A percentile compares a stretch with the other conserved stretches of the same genome.
Evolutionary conservation across 1,140 invertebrate species (phyloP).

Genomic region (Xylocopa sonorina): DNA sequence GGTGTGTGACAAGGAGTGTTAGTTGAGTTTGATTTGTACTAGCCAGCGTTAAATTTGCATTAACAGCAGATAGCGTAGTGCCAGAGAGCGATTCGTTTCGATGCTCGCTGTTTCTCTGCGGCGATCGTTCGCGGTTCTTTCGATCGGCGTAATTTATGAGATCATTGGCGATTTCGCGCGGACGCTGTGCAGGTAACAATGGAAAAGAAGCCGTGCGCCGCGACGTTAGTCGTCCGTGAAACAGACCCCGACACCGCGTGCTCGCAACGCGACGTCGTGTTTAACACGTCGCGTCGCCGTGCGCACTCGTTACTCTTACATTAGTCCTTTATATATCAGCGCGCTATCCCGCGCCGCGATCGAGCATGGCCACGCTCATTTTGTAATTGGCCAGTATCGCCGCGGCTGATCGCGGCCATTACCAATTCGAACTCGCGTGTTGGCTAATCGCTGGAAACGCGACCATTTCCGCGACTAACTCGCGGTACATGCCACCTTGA

Average conservation of each 20-base stretch:
- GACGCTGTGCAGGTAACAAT: slow-evolving; percentile 8
- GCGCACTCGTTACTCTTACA: slow-evolving; percentile 2
- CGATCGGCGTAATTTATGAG: slow-evolving; percentile 15
- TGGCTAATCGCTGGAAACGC: slow-evolving; percentile 1
- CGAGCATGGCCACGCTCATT: not conserved
- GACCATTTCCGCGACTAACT: slow-evolving; percentile 3
- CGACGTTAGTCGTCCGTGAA: slow-evolving; percentile 39
- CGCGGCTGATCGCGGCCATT: not conserved
- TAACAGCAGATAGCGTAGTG: too few species aligned
- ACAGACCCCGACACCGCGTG: not conserved
- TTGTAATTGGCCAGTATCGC: slow-evolving; percentile 32
- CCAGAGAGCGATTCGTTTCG: too few species aligned
- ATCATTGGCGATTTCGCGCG: slow-evolving; percentile 16
- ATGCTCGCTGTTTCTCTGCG: too few species aligned
- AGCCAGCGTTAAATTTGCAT: too few species aligned
- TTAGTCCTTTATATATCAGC: slow-evolving; percentile 1
- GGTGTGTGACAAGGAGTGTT: too few species aligned
- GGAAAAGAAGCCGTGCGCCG: slow-evolving; percentile 24
- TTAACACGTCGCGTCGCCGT: not conserved
- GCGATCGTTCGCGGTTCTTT: not conserved
- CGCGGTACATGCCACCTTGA: not conserved
- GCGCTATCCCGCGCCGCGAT: slow-evolving; percentile 1
- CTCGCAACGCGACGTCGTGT: not conserved
- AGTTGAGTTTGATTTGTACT: too few species aligned
- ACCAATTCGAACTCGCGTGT: not conserved